These are phyloP conservation scores for Pherbina coryleti DNA, from an alignment of 2,888 invertebrate species.

Conservation along the genomic window DNA sequence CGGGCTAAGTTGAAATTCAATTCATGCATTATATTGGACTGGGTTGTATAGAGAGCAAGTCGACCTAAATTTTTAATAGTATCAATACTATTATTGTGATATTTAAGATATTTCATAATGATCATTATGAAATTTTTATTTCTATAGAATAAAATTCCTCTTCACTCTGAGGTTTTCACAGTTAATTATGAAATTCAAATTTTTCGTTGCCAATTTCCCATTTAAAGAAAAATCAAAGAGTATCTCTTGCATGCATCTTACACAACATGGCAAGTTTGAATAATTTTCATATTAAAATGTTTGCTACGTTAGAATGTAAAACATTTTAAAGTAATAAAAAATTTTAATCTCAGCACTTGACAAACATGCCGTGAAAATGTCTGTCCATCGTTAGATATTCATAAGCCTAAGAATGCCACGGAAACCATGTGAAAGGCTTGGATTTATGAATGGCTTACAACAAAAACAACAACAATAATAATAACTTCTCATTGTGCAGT, in stretches of 20 bases:
- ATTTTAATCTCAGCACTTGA: background rate
- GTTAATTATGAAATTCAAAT: background rate
- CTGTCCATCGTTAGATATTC: background rate
- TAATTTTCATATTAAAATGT: background rate
- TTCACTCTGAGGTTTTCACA: background rate
- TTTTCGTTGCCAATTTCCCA: background rate
- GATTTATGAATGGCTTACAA: constrained; percentile 10
- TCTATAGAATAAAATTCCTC: too few relatives aligned
- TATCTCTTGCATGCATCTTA: background rate
- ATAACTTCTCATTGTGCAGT: background rate
- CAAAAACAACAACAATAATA: background rate
- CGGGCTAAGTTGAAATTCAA: too few relatives aligned
- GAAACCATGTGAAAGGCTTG: background rate
- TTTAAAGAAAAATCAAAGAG: too few relatives aligned
- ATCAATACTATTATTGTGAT: too few relatives aligned
- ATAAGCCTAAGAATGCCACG: background rate
- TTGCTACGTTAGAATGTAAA: too few relatives aligned
- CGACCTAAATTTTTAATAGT: too few relatives aligned
- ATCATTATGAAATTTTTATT: too few relatives aligned
- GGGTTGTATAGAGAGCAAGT: too few relatives aligned
- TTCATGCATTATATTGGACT: too few relatives aligned
- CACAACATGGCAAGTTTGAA: background rate
- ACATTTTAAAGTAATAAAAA: background rate
- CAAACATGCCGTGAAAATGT: background rate
- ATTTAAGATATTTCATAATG: too few relatives aligned